A percentile compares a stretch with the other conserved stretches of the same genome.
Evolutionary conservation across 2,113 vertebrate species (phyloP).

Genomic region (Monarcha castaneiventris): DNA sequence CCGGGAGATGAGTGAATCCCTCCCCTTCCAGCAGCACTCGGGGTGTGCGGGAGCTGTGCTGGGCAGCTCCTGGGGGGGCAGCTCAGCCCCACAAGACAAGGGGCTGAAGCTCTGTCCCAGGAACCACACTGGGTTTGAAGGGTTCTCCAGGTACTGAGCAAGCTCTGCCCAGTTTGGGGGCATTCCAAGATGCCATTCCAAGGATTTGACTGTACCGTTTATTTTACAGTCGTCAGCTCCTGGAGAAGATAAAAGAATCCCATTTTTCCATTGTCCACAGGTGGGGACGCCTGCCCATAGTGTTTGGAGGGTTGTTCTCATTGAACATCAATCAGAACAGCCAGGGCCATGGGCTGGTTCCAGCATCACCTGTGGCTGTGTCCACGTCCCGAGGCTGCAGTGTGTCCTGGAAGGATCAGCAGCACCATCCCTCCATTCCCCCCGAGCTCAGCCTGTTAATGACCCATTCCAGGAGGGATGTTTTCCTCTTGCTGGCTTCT

Average conservation of each 20-base stretch:
- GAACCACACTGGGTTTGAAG: not conserved
- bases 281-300: not conserved
- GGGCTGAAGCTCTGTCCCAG: not conserved
- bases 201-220: not conserved
- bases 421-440: not conserved
- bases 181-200: not conserved
- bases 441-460: not conserved
- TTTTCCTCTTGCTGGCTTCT: not conserved
- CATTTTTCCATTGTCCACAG: not conserved
- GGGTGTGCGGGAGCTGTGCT: not conserved
- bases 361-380: not conserved
- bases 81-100: fast-evolving
- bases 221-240: not conserved
- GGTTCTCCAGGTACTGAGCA: not conserved
- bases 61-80: not conserved
- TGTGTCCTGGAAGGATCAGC: fast-evolving
- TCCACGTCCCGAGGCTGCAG: not conserved
- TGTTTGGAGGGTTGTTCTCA: not conserved
- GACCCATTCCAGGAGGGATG: not conserved
- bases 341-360: fast-evolving
- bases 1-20: not conserved
- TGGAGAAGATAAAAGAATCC: not conserved
- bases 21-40: not conserved
- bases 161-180: not conserved
- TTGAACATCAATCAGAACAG: not conserved